Evolutionary conservation across 2,888 invertebrate genomes (phyloP), one percentile per base, ranked within the genome.

Genomic region (Gymnocheta viridis): DNA sequence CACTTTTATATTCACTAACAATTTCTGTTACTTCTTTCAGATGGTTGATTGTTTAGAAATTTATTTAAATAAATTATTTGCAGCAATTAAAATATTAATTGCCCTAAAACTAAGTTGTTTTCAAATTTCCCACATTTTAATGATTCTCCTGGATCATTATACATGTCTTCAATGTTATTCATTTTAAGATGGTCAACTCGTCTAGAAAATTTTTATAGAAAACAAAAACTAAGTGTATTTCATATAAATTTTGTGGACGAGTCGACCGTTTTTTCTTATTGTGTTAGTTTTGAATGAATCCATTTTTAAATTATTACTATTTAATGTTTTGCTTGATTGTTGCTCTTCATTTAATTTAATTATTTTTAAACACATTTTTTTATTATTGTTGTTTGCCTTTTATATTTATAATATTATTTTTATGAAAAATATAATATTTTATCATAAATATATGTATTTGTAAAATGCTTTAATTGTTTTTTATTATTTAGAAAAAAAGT

Each of bases 401-500:
- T 78, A 2, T 35, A 19, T 44, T 80, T 62, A 24, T 49, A 49
- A 58, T 60, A n/a, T 77, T 69, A 19, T n/a, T 69, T 49, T 19
- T 62, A 35, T 49, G 9, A 67, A 38, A 54, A 58, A 44, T 44
- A 70, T 60, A 41, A 49, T 22, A 41, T 56, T 64, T 74, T 66
- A 77, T 60, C 38, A 60, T 54, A 56, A 79, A 79, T 73, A 73
- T 86, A 82, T 70, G 60, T 72, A 29, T 22, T 51, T 78, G 51
- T n/a, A n/a, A n/a, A 24, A 64, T 49, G 49, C 24, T 51, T 24
- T 47, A 51, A 73, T 49, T 54, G 67, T 54, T 69, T 51, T 27
- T 70, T 62, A 38, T 69, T 73, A 60, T 73, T 67, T 44, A 24
- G 4, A 47, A 19, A 47, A 44, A 22, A 56, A 49, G 51, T 29